Evolutionary conservation across 2,888 invertebrate species (phyloP), one percentile per base, ranked within the genome.

Genomic region (Acanthosepion pharaonis): DNA sequence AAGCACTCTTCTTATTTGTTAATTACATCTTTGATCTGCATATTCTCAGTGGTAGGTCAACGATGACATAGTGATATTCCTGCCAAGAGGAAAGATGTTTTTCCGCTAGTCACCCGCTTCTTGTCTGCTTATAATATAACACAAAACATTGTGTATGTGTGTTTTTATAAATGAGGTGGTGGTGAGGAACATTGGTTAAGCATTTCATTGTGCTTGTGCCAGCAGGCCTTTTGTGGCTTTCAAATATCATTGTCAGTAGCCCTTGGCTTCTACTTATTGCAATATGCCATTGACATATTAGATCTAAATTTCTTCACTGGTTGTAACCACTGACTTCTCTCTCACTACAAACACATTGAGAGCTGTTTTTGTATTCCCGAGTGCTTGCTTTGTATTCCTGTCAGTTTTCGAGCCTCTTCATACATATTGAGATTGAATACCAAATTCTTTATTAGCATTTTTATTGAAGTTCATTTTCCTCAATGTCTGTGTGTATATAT

Each of bases 1-100:
- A 78, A 78, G 78, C 78, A n/a, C n/a, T 11, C n/a, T n/a, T 78
- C 78, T 78, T 78, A 78, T 78, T 78, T 78, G 78, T 78, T 78
- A 78, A 78, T 78, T 78, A 78, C 78, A 78, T 78, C 78, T 78
- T 78, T 78, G 78, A 78, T 78, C 78, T 78, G 78, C 78, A 78
- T 78, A 78, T 78, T 78, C 78, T 78, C 78, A 78, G 78, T 15
- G 78, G 78, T 78, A 78, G 78, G 78, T 78, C 78, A 78, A 78
- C 78, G n/a, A 33, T 78, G 78, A 78, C 78, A 78, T n/a, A 78
- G n/a, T 78, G 78, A 78, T n/a, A 78, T 78, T 78, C 78, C 78
- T n/a, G 78, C n/a, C 11, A n/a, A 33, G 78, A n/a, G 78, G n/a
- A 78, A 78, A 78, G n/a, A n/a, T n/a, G n/a, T n/a, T n/a, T 78